Percentiles rank a stretch among this genome's conserved stretches.
Conservation (phyloP, 1,140 invertebrate species). For the Lordiphosa clarofinis region DNA sequence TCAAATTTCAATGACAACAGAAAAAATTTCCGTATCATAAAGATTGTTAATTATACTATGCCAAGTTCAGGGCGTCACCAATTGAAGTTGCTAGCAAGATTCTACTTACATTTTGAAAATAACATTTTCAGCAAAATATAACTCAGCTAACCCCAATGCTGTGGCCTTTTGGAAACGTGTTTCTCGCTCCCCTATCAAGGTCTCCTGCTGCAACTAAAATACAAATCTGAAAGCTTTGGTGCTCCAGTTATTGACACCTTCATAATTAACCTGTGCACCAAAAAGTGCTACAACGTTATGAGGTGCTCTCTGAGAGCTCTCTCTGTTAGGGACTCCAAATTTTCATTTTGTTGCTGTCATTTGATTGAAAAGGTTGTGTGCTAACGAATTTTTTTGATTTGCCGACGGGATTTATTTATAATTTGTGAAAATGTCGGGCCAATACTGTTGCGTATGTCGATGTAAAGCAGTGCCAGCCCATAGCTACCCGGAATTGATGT, state of each 20-base stretch:
- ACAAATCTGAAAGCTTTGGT: slow-evolving; percentile 38
- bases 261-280: slow-evolving; percentile 52
- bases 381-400: too few species aligned
- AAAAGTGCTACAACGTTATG: too few species aligned
- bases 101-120: slow-evolving; percentile 16
- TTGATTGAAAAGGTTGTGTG: too few species aligned
- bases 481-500: too few species aligned
- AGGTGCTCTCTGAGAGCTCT: too few species aligned
- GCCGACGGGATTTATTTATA: too few species aligned
- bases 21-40: slow-evolving; percentile 40
- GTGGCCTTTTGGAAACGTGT: slow-evolving; percentile 17
- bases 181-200: slow-evolving; percentile 28
- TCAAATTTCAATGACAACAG: slow-evolving; percentile 28
- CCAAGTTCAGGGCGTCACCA: slow-evolving; percentile 51
- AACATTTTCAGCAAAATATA: slow-evolving; percentile 18
- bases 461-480: too few species aligned
- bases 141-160: slow-evolving; percentile 30
- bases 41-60: slow-evolving; percentile 35
- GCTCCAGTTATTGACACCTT: slow-evolving; percentile 57
- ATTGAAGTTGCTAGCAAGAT: slow-evolving; percentile 9
- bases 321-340: too few species aligned
- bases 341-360: too few species aligned
- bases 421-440: too few species aligned
- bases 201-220: slow-evolving; percentile 35
- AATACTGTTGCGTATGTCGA: too few species aligned